Evolutionary conservation across 2,797 vertebrate species (phyloP).

Genomic region (Clamator glandarius): DNA sequence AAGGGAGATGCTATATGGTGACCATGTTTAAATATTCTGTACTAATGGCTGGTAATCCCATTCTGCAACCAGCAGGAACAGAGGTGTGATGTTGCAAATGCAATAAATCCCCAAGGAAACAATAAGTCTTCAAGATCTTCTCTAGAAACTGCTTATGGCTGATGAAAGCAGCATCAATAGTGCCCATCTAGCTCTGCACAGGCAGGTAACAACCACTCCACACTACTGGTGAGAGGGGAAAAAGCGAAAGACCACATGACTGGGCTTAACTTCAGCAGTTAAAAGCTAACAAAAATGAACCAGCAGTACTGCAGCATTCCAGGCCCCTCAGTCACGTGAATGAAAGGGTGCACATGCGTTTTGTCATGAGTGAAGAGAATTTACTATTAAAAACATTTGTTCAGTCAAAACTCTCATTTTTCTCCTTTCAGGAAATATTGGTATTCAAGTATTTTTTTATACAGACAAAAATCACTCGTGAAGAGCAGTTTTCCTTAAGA

Average conservation of each 20-base stretch:
- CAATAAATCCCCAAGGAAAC: constrained; percentile 52
- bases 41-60: constrained; percentile 22
- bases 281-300: background rate
- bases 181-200: background rate
- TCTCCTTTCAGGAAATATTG: background rate
- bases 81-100: constrained; percentile 35
- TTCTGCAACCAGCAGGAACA: constrained; percentile 23
- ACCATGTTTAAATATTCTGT: constrained; percentile 15
- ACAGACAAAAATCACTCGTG: background rate
- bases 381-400: background rate
- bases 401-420: background rate
- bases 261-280: background rate
- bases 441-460: background rate
- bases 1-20: background rate
- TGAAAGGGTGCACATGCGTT: rapidly evolving
- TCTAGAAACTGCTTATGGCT: background rate
- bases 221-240: too few relatives aligned
- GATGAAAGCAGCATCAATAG: background rate
- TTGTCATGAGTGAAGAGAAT: background rate
- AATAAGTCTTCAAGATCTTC: constrained; percentile 8
- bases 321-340: background rate
- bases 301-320: background rate
- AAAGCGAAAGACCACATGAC: too few relatives aligned
- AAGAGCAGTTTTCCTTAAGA: background rate
- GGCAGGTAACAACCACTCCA: background rate